Evolutionary conservation across 2,888 invertebrate species (phyloP), one percentile per base, ranked within the genome.

Genomic region (Troides aeacus): DNA sequence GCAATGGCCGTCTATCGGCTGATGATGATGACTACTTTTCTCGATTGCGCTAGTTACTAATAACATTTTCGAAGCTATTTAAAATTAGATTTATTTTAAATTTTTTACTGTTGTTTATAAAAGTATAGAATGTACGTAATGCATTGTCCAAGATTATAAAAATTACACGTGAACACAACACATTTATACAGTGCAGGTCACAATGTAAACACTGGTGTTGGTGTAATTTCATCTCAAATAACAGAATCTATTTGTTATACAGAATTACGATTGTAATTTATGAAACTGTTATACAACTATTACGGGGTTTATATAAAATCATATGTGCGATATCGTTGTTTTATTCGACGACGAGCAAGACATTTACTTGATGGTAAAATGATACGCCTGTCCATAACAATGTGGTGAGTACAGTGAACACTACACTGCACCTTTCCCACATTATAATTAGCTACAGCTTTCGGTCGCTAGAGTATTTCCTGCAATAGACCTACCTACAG

Each of bases 101-200:
- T 46, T 21, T 66, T 66, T 46, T 60, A 36, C 23, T 30, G 60
- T 61, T 61, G 30, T 62, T 66, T 66, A 50, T 60, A 56, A 30
- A 61, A 50, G 30, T 58, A 18, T 68, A 63, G 10, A 18, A 39
- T 30, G 6, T 63, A 63, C 30, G 30, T 68, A 62, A 67, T 53
- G 46, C 30, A 62, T 46, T 63, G n/a, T 59, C 50, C 36, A 36
- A 21, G 24, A 65, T 10, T 39, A 65, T 56, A 42, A 60, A 42
- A 60, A 66, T 62, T 39, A 50, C 24, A 58, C 58, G 46, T 63
- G n/a, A 68, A 62, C 57, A 24, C 30, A 23, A 56, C 30, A 17
- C 24, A 17, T 56, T 64, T 59, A 30, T 30, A 30, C 30, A 30
- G 4, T 50, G 21, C 30, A 30, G 23, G 18, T 17, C 42, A 58